Evolutionary conservation across 2,113 vertebrate species (phyloP).

Genomic region (Geococcyx californianus): DNA sequence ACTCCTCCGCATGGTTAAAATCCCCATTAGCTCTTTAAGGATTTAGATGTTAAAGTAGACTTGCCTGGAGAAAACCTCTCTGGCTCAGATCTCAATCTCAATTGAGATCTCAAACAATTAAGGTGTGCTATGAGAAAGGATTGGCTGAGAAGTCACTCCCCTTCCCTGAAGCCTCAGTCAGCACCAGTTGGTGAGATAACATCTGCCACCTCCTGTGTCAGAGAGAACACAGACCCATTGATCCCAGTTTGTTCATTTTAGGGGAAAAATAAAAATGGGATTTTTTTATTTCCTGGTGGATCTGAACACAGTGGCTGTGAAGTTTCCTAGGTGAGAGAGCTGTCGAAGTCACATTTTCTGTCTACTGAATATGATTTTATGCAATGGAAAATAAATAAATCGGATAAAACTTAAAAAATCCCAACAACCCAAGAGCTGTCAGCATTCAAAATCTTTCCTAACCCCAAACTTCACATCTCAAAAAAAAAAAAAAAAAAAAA

Average conservation of each 20-base stretch:
- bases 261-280: accelerated
- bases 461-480: not conserved
- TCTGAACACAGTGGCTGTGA: not conserved
- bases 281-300: not conserved
- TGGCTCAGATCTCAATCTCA: not conserved
- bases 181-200: not conserved
- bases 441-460: conserved; percentile 7
- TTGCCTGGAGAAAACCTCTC: not conserved
- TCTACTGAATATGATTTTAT: not conserved
- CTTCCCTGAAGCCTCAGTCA: not conserved
- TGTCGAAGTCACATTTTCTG: not conserved
- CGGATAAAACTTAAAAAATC: not conserved
- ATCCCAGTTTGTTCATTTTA: not conserved
- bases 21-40: not conserved
- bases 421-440: not conserved
- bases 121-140: not conserved
- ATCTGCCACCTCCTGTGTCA: not conserved
- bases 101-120: not conserved
- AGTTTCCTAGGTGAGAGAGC: not conserved
- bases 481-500: no score
- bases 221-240: not conserved
- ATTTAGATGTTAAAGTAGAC: not conserved
- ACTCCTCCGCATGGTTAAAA: not conserved
- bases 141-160: not conserved
- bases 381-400: not conserved